Evolutionary conservation across 2,888 invertebrate genomes (phyloP).

Genomic region (Creontiades dilutus): DNA sequence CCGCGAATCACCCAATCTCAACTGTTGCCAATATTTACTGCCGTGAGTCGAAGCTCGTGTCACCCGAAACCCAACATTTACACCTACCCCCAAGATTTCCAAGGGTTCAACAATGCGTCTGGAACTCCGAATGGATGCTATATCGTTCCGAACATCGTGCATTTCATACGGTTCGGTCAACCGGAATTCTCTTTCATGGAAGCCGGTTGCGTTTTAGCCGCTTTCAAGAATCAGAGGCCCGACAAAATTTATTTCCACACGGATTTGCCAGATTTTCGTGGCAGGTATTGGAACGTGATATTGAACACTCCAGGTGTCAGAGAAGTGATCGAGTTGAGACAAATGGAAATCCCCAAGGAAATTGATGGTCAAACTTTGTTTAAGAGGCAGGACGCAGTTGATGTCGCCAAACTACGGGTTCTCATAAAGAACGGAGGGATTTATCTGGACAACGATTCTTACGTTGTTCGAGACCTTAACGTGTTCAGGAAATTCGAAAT

Average conservation of each 20-base stretch:
- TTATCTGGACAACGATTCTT: slow-evolving; percentile 77
- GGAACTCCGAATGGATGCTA: slow-evolving; percentile 75
- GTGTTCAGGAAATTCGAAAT: slow-evolving; percentile 77
- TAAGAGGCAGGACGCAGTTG: slow-evolving; percentile 65
- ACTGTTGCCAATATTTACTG: neutral
- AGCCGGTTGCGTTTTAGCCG: slow-evolving; percentile 75
- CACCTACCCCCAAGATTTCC: slow-evolving; percentile 69
- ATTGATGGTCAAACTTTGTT: slow-evolving; percentile 70
- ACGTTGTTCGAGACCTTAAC: slow-evolving; percentile 77
- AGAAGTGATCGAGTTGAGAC: slow-evolving; percentile 64
- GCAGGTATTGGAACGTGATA: slow-evolving; percentile 76
- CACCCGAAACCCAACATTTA: too few species aligned
- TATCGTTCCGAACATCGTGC: slow-evolving; percentile 77
- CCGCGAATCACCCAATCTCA: too few species aligned
- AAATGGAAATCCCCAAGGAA: slow-evolving; percentile 57
- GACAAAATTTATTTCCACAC: slow-evolving; percentile 77
- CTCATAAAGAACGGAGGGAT: slow-evolving; percentile 77
- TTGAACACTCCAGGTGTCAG: slow-evolving; percentile 73
- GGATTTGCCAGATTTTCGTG: slow-evolving; percentile 75
- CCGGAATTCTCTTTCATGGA: slow-evolving; percentile 70
- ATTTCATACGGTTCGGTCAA: slow-evolving; percentile 76
- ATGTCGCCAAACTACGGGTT: slow-evolving; percentile 75
- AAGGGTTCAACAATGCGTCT: slow-evolving; percentile 75
- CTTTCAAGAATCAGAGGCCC: slow-evolving; percentile 76
- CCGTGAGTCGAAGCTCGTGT: neutral